phyloP scores from a whole-genome alignment of 2,113 vertebrate genomes.

The Cryptomyrus ogoouensis region DNA sequence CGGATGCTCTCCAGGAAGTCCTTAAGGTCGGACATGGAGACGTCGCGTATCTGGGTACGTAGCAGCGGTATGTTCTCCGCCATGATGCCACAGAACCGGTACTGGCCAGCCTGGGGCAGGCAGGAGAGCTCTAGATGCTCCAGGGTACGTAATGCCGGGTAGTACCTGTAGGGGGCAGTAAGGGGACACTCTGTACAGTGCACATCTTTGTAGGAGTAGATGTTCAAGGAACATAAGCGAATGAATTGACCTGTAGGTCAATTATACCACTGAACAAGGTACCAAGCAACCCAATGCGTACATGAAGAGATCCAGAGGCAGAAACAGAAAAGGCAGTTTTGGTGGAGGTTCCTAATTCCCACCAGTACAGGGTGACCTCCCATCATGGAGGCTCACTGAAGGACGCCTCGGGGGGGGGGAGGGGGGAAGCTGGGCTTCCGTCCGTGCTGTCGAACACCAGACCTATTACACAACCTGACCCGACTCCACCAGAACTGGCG shows the following conservation, averaged over 20 bases:
- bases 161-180: slow-evolving; percentile 67
- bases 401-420: background rate
- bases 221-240: background rate
- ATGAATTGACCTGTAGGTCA: background rate
- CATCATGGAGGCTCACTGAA: background rate
- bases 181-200: background rate
- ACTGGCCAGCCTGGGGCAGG: slow-evolving; percentile 82
- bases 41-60: slow-evolving; percentile 80
- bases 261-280: background rate
- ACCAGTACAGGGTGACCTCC: background rate
- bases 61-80: slow-evolving; percentile 84
- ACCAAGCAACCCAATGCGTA: background rate
- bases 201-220: background rate
- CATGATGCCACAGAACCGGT: slow-evolving; percentile 93
- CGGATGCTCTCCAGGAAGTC: slow-evolving; percentile 98
- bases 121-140: slow-evolving; percentile 86
- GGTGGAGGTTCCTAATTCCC: background rate
- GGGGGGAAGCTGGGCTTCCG: background rate
- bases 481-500: slow-evolving; percentile 30
- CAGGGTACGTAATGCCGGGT: slow-evolving; percentile 86
- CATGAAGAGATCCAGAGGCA: background rate
- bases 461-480: background rate
- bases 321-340: background rate
- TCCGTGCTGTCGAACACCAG: background rate
- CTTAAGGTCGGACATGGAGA: slow-evolving; percentile 91